Conservation (phyloP, 2,888 invertebrate genomes). For the Torymus tubicola region DNA sequence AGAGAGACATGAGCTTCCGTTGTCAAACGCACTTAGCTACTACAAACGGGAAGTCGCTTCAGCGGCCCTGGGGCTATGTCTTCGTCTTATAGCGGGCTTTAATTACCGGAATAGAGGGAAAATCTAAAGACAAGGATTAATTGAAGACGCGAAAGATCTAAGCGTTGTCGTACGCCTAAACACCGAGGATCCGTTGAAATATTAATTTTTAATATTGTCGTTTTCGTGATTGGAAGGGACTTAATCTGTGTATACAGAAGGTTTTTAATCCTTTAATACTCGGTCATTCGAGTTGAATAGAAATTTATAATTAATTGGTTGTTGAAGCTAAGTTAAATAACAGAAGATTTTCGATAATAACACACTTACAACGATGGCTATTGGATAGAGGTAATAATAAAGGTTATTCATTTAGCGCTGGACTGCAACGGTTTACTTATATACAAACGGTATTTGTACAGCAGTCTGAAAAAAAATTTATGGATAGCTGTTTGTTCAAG, state of each 20-base stretch:
- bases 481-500: neutral
- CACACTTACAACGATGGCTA: no score
- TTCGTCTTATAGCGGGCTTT: constrained; percentile 66
- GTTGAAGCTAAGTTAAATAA: no score
- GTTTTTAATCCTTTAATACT: no score
- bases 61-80: constrained; percentile 68
- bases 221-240: no score
- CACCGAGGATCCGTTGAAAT: constrained; percentile 20
- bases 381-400: no score
- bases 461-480: constrained; percentile 6
- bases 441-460: no score
- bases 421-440: no score
- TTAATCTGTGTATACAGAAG: no score
- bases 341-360: no score
- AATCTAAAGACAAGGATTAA: constrained; percentile 56
- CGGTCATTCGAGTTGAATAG: no score
- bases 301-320: no score
- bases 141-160: constrained; percentile 18
- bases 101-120: constrained; percentile 69
- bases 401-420: no score
- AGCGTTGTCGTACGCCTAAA: neutral
- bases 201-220: constrained; percentile 21
- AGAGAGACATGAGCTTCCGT: constrained; percentile 71
- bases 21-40: constrained; percentile 76
- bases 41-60: constrained; percentile 74